Evolutionary conservation across 2,888 invertebrate species (phyloP).

Genomic region (Rhogogaster chlorosoma): DNA sequence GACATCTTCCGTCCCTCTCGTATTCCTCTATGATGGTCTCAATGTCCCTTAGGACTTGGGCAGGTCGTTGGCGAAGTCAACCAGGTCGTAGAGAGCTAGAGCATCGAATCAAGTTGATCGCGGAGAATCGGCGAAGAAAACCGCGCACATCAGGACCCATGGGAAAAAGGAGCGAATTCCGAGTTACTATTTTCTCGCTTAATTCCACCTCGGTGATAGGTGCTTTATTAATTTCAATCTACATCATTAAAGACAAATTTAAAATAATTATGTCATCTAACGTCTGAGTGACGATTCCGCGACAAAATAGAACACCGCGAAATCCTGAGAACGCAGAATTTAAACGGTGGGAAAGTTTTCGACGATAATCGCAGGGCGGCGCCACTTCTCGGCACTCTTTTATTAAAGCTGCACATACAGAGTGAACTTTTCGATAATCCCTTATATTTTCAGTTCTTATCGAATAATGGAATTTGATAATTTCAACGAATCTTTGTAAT

Average conservation of each 20-base stretch:
- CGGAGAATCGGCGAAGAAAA: constrained; percentile 58
- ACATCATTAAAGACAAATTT: background rate
- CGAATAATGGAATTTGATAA: too few relatives aligned
- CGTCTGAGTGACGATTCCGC: background rate
- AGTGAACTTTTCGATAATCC: background rate
- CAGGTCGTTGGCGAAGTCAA: constrained; percentile 6
- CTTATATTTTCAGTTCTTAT: background rate
- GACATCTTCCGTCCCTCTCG: constrained; percentile 61
- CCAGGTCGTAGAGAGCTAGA: background rate
- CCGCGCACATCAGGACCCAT: constrained; percentile 51
- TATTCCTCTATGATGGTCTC: background rate
- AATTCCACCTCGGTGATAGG: background rate
- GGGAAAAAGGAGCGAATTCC: constrained; percentile 65
- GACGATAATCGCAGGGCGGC: constrained; percentile 13
- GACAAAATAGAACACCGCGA: background rate
- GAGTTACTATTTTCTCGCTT: constrained; percentile 65
- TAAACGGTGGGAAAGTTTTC: background rate
- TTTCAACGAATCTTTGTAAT: too few relatives aligned
- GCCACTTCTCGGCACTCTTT: constrained; percentile 14
- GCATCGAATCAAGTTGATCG: constrained; percentile 7
- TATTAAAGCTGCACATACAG: background rate
- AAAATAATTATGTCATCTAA: background rate
- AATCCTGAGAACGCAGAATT: background rate
- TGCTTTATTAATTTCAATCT: background rate
- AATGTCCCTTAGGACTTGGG: background rate